Conservation (phyloP, 1,140 invertebrate genomes). For the Platyscapa corneri region DNA sequence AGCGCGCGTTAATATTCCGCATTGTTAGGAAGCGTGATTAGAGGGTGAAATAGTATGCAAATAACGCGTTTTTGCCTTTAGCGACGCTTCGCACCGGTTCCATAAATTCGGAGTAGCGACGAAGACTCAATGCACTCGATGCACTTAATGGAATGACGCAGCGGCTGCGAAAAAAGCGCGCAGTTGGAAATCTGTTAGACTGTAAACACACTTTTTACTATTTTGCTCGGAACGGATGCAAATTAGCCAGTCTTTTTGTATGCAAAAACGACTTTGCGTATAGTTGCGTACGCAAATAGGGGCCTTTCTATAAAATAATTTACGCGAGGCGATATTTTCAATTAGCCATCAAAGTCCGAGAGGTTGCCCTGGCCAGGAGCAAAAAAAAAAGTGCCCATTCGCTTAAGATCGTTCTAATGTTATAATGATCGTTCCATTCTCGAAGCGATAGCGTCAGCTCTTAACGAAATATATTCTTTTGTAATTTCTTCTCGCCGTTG, state of each 20-base stretch:
- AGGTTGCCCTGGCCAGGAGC: background rate
- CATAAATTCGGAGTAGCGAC: no score
- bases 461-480: background rate
- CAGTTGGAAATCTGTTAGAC: background rate
- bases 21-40: no score
- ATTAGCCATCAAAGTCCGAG: background rate
- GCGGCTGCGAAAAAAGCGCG: background rate
- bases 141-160: no score
- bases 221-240: background rate
- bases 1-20: no score
- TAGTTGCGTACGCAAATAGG: background rate
- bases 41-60: no score
- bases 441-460: background rate
- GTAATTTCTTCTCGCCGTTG: background rate
- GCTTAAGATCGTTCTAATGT: constrained; percentile 8
- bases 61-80: no score
- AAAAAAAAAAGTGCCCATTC: background rate
- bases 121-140: no score
- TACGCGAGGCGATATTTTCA: background rate
- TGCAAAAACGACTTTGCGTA: background rate
- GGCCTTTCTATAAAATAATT: background rate
- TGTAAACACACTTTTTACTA: background rate
- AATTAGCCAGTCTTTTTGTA: constrained; percentile 1
- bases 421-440: background rate
- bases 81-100: no score